These are phyloP conservation scores for Agriopis leucophaearia DNA, from an alignment of 2,888 invertebrate genomes.

Conservation along the genomic window DNA sequence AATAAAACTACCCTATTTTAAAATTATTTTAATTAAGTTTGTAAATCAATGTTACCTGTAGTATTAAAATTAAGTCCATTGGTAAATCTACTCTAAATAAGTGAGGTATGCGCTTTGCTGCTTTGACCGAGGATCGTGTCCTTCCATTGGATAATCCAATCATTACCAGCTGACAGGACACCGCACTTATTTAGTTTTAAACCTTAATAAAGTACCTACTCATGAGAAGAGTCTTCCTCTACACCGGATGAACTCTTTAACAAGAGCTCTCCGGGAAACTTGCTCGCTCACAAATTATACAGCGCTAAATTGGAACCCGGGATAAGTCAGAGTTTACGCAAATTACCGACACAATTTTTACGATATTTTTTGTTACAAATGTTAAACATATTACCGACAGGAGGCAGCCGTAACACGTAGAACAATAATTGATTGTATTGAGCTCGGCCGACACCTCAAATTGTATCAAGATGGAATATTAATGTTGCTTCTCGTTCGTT, in stretches of 20 bases:
- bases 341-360: slow-evolving; percentile 68
- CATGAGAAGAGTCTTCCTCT: slow-evolving; percentile 8
- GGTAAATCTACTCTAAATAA: not conserved
- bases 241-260: slow-evolving; percentile 34
- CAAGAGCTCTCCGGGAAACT: slow-evolving; percentile 32
- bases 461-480: slow-evolving; percentile 75
- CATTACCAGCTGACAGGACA: slow-evolving; percentile 68
- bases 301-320: slow-evolving; percentile 51
- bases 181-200: slow-evolving; percentile 69
- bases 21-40: too few relatives aligned
- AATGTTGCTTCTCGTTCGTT: slow-evolving; percentile 65
- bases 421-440: slow-evolving; percentile 84
- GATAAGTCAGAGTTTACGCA: slow-evolving; percentile 59
- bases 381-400: slow-evolving; percentile 74
- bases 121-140: slow-evolving; percentile 70
- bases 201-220: slow-evolving; percentile 49
- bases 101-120: slow-evolving; percentile 52
- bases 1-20: not conserved
- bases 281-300: slow-evolving; percentile 60
- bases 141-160: slow-evolving; percentile 79
- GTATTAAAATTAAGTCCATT: not conserved
- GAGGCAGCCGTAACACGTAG: slow-evolving; percentile 80
- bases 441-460: slow-evolving; percentile 78
- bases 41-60: too few relatives aligned
- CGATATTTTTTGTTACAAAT: slow-evolving; percentile 67